phyloP scores from a whole-genome alignment of 2,888 invertebrate genomes.

The Deroplatys truncata region DNA sequence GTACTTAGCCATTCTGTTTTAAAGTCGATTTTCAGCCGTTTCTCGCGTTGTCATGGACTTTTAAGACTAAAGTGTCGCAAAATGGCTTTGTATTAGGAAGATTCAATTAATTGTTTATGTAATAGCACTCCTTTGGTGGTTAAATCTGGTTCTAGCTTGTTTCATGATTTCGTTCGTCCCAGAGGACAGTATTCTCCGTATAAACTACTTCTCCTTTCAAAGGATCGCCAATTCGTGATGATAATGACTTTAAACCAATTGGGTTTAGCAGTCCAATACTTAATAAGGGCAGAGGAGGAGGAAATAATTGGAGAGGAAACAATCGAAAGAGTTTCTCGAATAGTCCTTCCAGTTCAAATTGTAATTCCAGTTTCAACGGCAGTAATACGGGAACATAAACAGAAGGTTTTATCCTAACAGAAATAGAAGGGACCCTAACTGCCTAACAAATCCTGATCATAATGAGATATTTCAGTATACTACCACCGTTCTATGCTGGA shows the following conservation, averaged over 20 bases:
- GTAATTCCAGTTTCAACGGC: neutral
- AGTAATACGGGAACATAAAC: neutral
- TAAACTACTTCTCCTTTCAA: conserved; percentile 7
- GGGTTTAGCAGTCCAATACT: conserved; percentile 21
- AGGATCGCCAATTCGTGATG: neutral
- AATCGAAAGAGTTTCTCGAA: neutral
- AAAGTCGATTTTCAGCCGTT: too few species aligned
- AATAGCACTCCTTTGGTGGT: neutral
- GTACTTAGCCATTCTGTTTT: too few species aligned
- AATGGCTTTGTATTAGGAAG: too few species aligned
- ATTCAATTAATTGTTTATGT: too few species aligned
- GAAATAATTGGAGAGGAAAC: conserved; percentile 3
- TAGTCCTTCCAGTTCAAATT: neutral
- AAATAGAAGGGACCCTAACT: neutral
- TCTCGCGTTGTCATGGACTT: too few species aligned
- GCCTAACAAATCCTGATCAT: neutral
- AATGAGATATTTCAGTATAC: conserved; percentile 22
- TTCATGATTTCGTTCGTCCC: conserved; percentile 7
- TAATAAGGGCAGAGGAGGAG: conserved; percentile 7
- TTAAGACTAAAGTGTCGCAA: too few species aligned
- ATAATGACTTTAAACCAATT: conserved; percentile 22
- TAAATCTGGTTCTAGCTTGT: neutral
- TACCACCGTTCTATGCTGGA: conserved; percentile 31
- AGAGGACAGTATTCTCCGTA: neutral
- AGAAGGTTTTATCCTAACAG: neutral